Evolutionary conservation across 2,888 invertebrate genomes (phyloP), one percentile per base, ranked within the genome.

Genomic region (Drosophila rellima): DNA sequence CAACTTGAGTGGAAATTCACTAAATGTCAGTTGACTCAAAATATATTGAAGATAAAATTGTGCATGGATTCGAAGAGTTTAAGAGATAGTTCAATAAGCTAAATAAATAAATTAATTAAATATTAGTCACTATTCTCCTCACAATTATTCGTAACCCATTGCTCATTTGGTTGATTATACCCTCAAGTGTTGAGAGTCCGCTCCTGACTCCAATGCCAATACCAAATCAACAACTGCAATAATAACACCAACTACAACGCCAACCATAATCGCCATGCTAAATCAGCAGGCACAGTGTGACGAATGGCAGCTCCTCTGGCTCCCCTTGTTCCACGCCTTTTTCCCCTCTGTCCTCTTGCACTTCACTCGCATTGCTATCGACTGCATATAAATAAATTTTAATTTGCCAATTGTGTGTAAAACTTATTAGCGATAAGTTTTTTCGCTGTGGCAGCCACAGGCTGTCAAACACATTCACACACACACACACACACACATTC

Each of bases 351-450:
- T 1, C 17, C 13, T 17, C 15, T 11, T 3, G 3, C n/a, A 4
- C 26, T 26, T 18, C 18, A 1, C 17, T 55, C n/a, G 5, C 52
- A 2, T 23, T 23, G 44, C 57, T 51, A 39, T 37, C 57, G 63
- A 56, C 33, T 52, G 69, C 70, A 74, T 79, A 79, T 85, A 84
- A 88, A 84, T 84, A 84, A 84, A 87, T 82, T 82, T 74, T 70
- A 88, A 85, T 84, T 88, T 82, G 85, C 88, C 84, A 84, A 88
- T 84, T 78, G 88, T 82, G 76, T 75, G 74, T 77, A 74, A 82
- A 79, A 84, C 82, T 87, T 87, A 84, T 87, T 82, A 84, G 85
- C 85, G 88, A 84, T 84, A 84, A 83, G 82, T 83, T 80, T 80
- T 70, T 79, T 81, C 70, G 77, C 62, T 42, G 75, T 52, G 60